A percentile compares a stretch with the other conserved stretches of the same genome.
Conservation (phyloP, 2,797 vertebrate genomes). For the Scolopax bukidnonensis region DNA sequence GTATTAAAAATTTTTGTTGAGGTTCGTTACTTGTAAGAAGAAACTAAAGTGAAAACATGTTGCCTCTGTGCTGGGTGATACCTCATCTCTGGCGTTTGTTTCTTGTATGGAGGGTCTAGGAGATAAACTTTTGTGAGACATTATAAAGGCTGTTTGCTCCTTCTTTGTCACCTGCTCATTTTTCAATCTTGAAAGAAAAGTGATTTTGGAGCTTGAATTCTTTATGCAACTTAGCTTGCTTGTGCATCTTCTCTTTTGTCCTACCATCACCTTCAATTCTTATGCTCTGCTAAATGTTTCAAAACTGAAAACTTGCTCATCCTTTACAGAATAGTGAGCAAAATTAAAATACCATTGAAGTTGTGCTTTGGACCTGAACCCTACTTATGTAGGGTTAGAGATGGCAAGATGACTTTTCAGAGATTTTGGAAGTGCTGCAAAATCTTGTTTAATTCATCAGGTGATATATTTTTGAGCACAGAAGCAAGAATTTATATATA, state of each 20-base stretch:
- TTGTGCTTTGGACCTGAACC: neutral
- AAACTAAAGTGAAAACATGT: neutral
- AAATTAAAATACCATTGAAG: neutral
- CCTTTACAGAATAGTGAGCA: neutral
- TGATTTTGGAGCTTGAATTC: neutral
- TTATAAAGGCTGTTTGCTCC: neutral
- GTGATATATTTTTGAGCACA: neutral
- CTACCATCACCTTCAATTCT: neutral
- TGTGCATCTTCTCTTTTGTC: neutral
- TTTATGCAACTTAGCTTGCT: neutral
- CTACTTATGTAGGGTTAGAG: neutral
- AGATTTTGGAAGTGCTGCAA: neutral
- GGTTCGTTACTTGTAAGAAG: neutral
- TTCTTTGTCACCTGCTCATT: neutral
- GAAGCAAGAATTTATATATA: neutral
- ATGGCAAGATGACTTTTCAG: neutral
- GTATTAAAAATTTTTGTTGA: constrained; percentile 5
- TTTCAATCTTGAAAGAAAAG: neutral
- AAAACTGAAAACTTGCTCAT: neutral
- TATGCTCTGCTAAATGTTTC: neutral
- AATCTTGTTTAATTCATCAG: neutral
- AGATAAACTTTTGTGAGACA: neutral
- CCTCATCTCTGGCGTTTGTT: neutral
- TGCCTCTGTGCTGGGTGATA: neutral
- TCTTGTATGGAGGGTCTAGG: neutral